phyloP scores from a whole-genome alignment of 2,888 invertebrate genomes.

The Notodonta dromedarius region DNA sequence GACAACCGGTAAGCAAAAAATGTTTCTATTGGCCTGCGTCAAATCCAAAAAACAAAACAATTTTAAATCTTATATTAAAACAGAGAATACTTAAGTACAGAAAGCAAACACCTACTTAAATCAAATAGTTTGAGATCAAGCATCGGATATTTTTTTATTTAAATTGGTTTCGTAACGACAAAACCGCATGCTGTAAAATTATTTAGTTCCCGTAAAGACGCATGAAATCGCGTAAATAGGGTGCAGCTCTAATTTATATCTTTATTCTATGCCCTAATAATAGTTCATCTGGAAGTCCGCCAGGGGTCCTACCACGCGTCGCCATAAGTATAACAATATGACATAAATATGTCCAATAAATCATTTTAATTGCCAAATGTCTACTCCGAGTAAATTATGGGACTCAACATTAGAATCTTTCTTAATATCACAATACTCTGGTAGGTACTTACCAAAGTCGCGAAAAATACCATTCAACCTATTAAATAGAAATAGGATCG shows the following conservation, averaged over 20 bases:
- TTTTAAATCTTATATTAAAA: too few species aligned
- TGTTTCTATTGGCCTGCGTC: too few species aligned
- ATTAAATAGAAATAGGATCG: too few species aligned
- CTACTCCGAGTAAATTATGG: constrained; percentile 28
- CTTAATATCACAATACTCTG: not conserved
- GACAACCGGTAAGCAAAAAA: too few species aligned
- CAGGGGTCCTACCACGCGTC: constrained; percentile 26
- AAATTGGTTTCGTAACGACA: too few species aligned
- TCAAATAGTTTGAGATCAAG: too few species aligned
- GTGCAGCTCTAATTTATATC: constrained; percentile 29
- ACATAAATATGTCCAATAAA: constrained; percentile 32
- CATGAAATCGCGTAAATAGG: constrained; percentile 14
- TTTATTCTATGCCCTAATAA: constrained; percentile 37
- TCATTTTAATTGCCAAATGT: constrained; percentile 25
- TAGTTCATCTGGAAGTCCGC: constrained; percentile 35
- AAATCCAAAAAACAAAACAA: too few species aligned
- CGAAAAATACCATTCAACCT: too few species aligned
- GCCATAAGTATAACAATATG: constrained; percentile 9
- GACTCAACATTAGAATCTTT: constrained; percentile 21
- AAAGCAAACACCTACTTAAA: too few species aligned
- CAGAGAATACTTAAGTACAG: too few species aligned
- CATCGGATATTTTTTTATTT: too few species aligned
- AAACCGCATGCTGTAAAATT: constrained; percentile 9
- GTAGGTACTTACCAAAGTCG: too few species aligned
- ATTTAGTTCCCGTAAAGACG: constrained; percentile 13